Conservation (phyloP, 2,113 vertebrate genomes). For the Trichomycterus rosablanca region DNA sequence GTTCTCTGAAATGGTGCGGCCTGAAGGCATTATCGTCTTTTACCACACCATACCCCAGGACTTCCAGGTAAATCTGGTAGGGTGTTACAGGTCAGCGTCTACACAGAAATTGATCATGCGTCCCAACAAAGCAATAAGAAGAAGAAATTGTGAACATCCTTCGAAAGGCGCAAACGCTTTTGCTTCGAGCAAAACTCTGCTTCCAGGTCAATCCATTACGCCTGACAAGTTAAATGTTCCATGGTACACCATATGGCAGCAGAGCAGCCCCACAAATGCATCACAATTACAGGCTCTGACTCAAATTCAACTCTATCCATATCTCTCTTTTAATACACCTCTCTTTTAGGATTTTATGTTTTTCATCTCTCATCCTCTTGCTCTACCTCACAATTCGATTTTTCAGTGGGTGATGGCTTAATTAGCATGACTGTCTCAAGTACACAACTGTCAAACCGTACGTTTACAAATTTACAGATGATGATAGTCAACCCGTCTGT, state of each 20-base stretch:
- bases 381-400: background rate
- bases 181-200: conserved; percentile 82
- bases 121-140: conserved; percentile 5
- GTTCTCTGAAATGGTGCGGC: too few species aligned
- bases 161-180: conserved; percentile 75
- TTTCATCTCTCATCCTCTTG: conserved; percentile 1
- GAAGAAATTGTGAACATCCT: conserved; percentile 51
- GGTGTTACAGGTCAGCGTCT: background rate
- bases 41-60: too few species aligned
- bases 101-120: background rate
- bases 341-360: conserved; percentile 6
- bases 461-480: too few species aligned
- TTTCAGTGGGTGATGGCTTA: background rate
- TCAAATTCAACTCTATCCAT: conserved; percentile 62
- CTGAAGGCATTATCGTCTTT: too few species aligned
- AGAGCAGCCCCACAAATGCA: conserved; percentile 76
- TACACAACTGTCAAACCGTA: too few species aligned
- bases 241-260: conserved; percentile 85
- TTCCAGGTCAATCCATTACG: conserved; percentile 90
- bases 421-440: background rate
- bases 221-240: conserved; percentile 92
- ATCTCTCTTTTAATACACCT: conserved; percentile 11
- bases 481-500: too few species aligned
- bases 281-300: conserved; percentile 83
- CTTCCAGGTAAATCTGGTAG: too few species aligned